Percentiles rank a stretch among this genome's conserved stretches.
Conservation (phyloP, 2,888 invertebrate species). For the Saturnia pavonia region DNA sequence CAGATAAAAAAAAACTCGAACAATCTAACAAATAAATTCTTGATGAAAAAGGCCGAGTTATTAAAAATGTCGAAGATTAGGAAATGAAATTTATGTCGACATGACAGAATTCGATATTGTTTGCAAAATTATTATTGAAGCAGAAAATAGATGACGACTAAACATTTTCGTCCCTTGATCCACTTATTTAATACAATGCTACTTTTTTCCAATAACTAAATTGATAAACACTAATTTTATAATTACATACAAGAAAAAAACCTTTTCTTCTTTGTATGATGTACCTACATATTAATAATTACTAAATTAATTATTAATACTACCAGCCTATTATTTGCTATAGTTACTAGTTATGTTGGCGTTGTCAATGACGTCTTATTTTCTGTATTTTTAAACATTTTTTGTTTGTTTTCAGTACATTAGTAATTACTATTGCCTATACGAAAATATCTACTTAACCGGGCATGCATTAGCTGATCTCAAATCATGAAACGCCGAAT, state of each 20-base stretch:
- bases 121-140: constrained; percentile 28
- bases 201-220: too few species aligned
- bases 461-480: too few species aligned
- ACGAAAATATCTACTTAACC: too few species aligned
- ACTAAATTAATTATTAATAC: not conserved
- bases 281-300: not conserved
- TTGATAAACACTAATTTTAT: not conserved
- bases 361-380: not conserved
- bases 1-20: constrained; percentile 9
- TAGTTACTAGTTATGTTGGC: too few species aligned
- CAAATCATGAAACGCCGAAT: too few species aligned
- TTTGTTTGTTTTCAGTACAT: too few species aligned
- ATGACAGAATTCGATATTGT: constrained; percentile 25
- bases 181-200: not conserved
- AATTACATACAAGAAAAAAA: not conserved
- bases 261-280: not conserved
- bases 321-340: not conserved
- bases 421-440: too few species aligned
- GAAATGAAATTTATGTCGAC: constrained; percentile 18
- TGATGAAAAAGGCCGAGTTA: constrained; percentile 15
- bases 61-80: constrained; percentile 22
- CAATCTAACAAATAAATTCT: constrained; percentile 14
- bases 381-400: not conserved
- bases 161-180: constrained; percentile 20
- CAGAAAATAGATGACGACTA: constrained; percentile 21